A percentile compares a stretch with the other conserved stretches of the same genome.
Conservation (phyloP, 2,888 invertebrate genomes). For the Tenodera sinensis region DNA sequence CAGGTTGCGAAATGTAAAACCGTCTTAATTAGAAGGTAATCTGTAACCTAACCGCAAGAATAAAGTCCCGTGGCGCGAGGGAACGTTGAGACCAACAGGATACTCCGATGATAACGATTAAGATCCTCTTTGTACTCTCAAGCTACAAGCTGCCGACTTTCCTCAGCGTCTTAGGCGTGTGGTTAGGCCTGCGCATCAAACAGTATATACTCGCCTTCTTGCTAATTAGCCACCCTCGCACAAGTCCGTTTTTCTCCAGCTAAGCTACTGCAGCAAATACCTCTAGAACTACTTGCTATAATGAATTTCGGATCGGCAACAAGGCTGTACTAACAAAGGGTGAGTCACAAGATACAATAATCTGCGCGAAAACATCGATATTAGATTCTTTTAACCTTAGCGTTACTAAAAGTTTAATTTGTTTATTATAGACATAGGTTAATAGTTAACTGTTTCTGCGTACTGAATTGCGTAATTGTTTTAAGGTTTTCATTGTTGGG, state of each 20-base stretch:
- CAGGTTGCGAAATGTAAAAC: neutral
- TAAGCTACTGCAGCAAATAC: neutral
- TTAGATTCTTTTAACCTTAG: too few species aligned
- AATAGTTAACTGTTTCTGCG: too few species aligned
- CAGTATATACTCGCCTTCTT: neutral
- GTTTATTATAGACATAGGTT: too few species aligned
- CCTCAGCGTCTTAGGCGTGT: neutral
- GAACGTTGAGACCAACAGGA: neutral
- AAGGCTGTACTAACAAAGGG: too few species aligned
- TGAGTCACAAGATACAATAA: too few species aligned
- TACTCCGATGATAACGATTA: neutral
- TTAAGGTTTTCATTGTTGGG: too few species aligned
- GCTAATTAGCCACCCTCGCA: neutral
- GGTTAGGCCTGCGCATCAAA: neutral
- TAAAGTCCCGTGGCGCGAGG: neutral
- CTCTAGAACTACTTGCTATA: too few species aligned
- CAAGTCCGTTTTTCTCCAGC: neutral
- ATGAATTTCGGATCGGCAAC: too few species aligned
- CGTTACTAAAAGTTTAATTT: too few species aligned
- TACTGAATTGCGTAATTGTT: too few species aligned
- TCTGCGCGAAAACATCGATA: too few species aligned
- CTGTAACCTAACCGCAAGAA: neutral
- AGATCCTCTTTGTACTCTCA: neutral
- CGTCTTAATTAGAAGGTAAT: neutral
- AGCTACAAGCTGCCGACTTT: neutral